phyloP scores from a whole-genome alignment of 2,888 invertebrate genomes.

The Catonia carolina region DNA sequence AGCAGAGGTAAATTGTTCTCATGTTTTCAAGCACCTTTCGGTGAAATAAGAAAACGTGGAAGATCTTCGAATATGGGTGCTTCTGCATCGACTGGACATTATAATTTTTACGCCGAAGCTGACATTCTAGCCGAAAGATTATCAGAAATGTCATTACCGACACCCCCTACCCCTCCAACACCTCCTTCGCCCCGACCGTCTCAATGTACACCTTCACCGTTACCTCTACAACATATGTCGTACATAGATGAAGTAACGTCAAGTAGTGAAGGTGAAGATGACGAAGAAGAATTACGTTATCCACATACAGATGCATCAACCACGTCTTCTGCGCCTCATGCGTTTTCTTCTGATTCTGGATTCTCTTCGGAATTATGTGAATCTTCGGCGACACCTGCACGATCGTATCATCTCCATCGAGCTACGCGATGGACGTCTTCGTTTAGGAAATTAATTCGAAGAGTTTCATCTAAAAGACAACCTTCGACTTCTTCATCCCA shows the following conservation, averaged over 20 bases:
- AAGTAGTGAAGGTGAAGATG: constrained; percentile 29
- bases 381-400: constrained; percentile 28
- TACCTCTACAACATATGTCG: constrained; percentile 35
- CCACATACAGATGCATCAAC: constrained; percentile 29
- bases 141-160: constrained; percentile 36
- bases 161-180: constrained; percentile 31
- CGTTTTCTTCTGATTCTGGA: constrained; percentile 42
- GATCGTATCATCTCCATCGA: constrained; percentile 29
- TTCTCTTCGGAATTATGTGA: constrained; percentile 48
- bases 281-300: constrained; percentile 26
- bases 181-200: constrained; percentile 33
- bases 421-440: constrained; percentile 54
- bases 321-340: constrained; percentile 32
- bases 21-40: constrained; percentile 50
- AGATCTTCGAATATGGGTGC: constrained; percentile 1
- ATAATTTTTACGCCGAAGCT: constrained; percentile 21
- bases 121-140: constrained; percentile 34
- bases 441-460: constrained; percentile 50
- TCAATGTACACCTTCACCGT: constrained; percentile 25
- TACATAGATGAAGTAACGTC: constrained; percentile 36
- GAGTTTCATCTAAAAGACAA: constrained; percentile 31
- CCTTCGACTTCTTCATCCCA: not conserved
- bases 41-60: constrained; percentile 20
- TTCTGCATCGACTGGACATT: constrained; percentile 12
- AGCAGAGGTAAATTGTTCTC: constrained; percentile 51